Evolutionary conservation across 2,113 vertebrate genomes (phyloP), one percentile per base, ranked within the genome.

Genomic region (Mixornis gularis): DNA sequence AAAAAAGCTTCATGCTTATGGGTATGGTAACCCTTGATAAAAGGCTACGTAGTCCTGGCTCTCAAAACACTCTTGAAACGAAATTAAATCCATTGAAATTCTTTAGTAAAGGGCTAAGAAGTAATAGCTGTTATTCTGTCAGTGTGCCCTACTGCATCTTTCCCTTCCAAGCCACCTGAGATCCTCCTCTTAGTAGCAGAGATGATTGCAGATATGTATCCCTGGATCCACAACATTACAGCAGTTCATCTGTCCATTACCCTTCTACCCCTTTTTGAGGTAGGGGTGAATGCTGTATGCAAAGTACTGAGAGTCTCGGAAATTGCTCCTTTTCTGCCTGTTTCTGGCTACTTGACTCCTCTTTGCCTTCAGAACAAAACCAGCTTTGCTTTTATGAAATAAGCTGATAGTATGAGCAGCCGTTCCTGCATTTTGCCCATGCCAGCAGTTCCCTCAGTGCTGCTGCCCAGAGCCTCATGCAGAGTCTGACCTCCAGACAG

Each of bases 11-110:
- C 70, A 36, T 84, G 46, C 79, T 95, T 91, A 90, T 71, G 44
- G 62, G 26, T 83, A 90, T 85, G 41, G 58, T 90, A 92, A 74
- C 74, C 34, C 68, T 80, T 70, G 32, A 87, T 93, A 82, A 95
- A 96, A 95, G 71, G 27, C 90, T 90, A 36, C 43, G 49, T 32
- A 63, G 66, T 85, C 81, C 65, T 90, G 44, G 49, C 26, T 89
- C 53, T 91, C 88, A 74, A 95, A 95, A 87, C 66, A 71, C 69
- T 91, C 91, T 84, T 95, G 91, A 96, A 96, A 96, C 91, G 74
- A 94, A 95, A 96, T 91, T 93, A 95, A 94, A 93, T 65, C 64
- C 41, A 78, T 66, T 95, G 90, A 95, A 85, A 85, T 68, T 72
- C 68, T 85, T 85, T 63, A 79, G 26, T 84, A 73, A 85, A 79